Base-by-base conservation (phyloP, 2,888 invertebrate genomes). In the Pachycephus smyrnensis region DNA sequence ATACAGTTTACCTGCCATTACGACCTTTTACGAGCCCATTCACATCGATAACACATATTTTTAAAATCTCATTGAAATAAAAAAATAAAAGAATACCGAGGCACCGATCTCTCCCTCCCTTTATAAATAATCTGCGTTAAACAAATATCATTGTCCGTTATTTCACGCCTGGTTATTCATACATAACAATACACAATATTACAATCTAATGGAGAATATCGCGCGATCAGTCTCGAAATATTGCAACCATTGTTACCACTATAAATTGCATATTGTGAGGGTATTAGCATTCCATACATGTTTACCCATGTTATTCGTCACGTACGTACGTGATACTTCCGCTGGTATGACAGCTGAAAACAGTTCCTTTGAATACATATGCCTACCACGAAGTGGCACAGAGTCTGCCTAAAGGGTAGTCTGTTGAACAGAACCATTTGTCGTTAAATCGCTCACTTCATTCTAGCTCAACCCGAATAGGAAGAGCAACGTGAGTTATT, bases 401-500 rank as follows among this genome's bases (percentile, higher is more conserved):
- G 55, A 55, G 55, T 55, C 55, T 55, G 15, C 55, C 55, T 55
- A 55, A 55, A 23, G 71, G 71, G n/a, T 33, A 33, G 71, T 31
- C 71, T 9, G 31, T 31, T 71, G 33, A 71, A 71, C 71, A 12
- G 71, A 33, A 71, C 71, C 11, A 71, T 71, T 71, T 71, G 71
- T 71, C 71, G 71, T 12, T 31, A 71, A 71, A 33, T 71, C 71
- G 71, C 71, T 71, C 31, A 31, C 71, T 71, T 71, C 31, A 31
- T 71, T 71, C 12, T 23, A 31, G 71, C 71, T 71, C 71, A 12
- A 12, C 9, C 71, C 71, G 71, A 71, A 71, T 71, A 71, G 32
- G 80, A 84, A 85, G 84, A 86, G 80, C 81, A 82, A 86, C 85
- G 85, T 82, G 81, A 80, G 82, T 83, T 85, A 87, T 88, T 88